Evolutionary conservation across 2,888 invertebrate genomes (phyloP).

Genomic region (Latrodectus elegans): DNA sequence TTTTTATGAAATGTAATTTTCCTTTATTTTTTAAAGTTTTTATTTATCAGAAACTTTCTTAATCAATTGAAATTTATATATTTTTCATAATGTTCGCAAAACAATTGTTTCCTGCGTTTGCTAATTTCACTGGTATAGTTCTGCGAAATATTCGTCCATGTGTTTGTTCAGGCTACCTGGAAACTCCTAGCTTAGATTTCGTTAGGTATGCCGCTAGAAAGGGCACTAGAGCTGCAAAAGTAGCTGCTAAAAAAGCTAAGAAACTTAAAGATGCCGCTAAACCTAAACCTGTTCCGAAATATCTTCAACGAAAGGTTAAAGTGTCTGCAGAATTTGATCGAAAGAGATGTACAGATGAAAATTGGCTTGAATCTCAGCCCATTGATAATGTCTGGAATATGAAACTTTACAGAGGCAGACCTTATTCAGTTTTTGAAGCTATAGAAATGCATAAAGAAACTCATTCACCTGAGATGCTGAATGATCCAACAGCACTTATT

Average conservation of each 20-base stretch:
- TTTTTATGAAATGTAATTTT: background rate
- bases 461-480: conserved; percentile 88
- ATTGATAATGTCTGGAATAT: conserved; percentile 81
- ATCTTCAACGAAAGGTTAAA: conserved; percentile 44
- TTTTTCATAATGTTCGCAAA: conserved; percentile 41
- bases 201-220: conserved; percentile 55
- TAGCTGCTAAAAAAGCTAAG: conserved; percentile 31
- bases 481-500: conserved; percentile 83
- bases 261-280: conserved; percentile 37
- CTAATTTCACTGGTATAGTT: conserved; percentile 21
- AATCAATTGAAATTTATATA: background rate
- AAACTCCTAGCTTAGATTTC: conserved; percentile 25
- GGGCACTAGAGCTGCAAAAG: conserved; percentile 38
- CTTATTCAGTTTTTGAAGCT: conserved; percentile 84
- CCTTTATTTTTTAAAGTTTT: background rate
- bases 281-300: conserved; percentile 46
- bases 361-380: conserved; percentile 74
- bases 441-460: conserved; percentile 85
- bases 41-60: background rate
- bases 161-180: conserved; percentile 1
- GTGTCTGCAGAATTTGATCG: conserved; percentile 22
- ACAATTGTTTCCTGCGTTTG: conserved; percentile 30
- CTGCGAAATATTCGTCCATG: conserved; percentile 9
- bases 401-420: conserved; percentile 79
- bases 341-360: conserved; percentile 55